A percentile compares a stretch with the other conserved stretches of the same genome.
phyloP scores from a whole-genome alignment of 2,113 vertebrate genomes.

The human region DNA sequence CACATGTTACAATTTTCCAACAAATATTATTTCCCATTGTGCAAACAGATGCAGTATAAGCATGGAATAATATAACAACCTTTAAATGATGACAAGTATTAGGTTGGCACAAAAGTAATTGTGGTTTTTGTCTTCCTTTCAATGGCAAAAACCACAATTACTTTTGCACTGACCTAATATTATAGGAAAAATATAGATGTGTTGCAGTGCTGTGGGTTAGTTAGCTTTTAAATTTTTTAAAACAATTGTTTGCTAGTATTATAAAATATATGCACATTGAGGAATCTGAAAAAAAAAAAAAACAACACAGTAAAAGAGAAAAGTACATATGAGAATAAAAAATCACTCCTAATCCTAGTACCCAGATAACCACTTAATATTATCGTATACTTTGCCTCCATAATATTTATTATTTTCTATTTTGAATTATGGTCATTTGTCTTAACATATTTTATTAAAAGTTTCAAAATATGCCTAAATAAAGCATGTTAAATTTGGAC shows the following conservation, averaged over 20 bases:
- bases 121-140: too few relatives aligned
- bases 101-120: too few relatives aligned
- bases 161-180: too few relatives aligned
- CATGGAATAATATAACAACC: background rate
- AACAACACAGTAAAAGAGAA: background rate
- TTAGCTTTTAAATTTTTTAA: conserved; percentile 1
- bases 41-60: background rate
- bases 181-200: background rate
- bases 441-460: background rate
- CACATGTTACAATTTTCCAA: background rate
- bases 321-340: background rate
- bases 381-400: background rate
- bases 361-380: background rate
- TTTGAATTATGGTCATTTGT: conserved; percentile 1
- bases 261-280: background rate
- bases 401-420: background rate
- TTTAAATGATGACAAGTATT: conserved; percentile 24
- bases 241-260: background rate
- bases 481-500: background rate
- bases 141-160: too few relatives aligned
- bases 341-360: background rate
- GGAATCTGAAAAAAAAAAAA: background rate
- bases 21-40: background rate
- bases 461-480: conserved; percentile 33
- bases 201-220: background rate